Evolutionary conservation across 2,797 vertebrate species (phyloP).

Genomic region (Oophaga sylvatica): DNA sequence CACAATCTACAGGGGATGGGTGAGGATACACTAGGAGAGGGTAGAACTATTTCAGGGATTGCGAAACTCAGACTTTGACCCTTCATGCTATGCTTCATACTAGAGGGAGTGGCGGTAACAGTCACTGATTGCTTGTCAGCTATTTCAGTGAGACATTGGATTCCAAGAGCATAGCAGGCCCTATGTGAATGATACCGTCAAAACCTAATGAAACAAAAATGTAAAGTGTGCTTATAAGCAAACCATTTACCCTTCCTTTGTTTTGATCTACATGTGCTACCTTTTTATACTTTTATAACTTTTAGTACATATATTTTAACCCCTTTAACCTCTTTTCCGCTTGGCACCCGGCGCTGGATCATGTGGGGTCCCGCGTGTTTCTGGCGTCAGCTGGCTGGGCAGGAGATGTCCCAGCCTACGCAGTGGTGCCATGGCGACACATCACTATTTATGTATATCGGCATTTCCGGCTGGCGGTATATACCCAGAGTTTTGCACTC

Average conservation of each 20-base stretch:
- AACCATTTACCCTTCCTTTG: neutral
- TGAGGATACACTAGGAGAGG: too few species aligned
- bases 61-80: conserved; percentile 41
- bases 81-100: neutral
- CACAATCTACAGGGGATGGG: too few species aligned
- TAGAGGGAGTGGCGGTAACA: conserved; percentile 11
- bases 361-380: too few species aligned
- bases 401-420: too few species aligned
- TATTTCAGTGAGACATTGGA: neutral
- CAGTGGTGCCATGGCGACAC: too few species aligned
- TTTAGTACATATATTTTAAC: neutral
- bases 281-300: neutral
- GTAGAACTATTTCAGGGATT: neutral
- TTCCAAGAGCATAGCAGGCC: neutral
- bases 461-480: too few species aligned
- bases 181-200: neutral
- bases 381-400: too few species aligned
- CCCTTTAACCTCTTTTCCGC: too few species aligned
- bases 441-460: too few species aligned
- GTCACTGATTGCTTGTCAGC: conserved; percentile 12
- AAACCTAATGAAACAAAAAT: neutral
- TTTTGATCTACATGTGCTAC: neutral
- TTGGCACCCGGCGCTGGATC: too few species aligned
- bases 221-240: neutral
- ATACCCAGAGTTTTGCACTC: too few species aligned